Evolutionary conservation across 2,797 vertebrate genomes (phyloP), one percentile per base, ranked within the genome.

Genomic region (Sebastes cheni): DNA sequence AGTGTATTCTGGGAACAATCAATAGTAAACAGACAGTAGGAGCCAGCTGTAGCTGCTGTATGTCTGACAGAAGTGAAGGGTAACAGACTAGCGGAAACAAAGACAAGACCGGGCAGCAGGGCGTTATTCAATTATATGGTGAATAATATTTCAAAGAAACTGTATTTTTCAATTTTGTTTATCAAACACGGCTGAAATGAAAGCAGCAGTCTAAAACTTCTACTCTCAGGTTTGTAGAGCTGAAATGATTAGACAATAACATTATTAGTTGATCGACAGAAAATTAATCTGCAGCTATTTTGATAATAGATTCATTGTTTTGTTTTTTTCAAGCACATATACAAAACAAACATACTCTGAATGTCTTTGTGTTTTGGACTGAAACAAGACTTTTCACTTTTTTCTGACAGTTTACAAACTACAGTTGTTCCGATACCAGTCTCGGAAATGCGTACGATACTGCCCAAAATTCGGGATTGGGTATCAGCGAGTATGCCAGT

Each of bases 1-100:
- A 56, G 58, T 60, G 77, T 56, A 80, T 85, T 85, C 22, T 69
- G 58, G 80, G 82, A 75, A 65, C 20, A 25, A 87, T 82, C 79
- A 25, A 87, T 77, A 82, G 39, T 16, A 14, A 29, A 62, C 62
- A 75, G 78, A 67, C 74, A 52, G 80, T 3, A 46, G 80, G 80
- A 78, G 84, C 59, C 67, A 2, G 58, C 6, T 9, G 75, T 6
- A 25, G 77, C 61, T 32, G 36, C 39, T 23, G 79, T 1, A 32
- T 9, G 71, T 61, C 61, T 16, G 54, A 50, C 52, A n/a, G 23
- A 22, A 55, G 25, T 11, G 29, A 75, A 60, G 22, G 61, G 46
- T 4, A 42, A 42, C 12, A 67, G 77, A 65, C 11, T 55, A 20
- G 12, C 18, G 12, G 55, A 62, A n/a, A 32, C 46, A 11, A 27